Evolutionary conservation across 2,113 vertebrate species (phyloP), one percentile per base, ranked within the genome.

Genomic region (Pachyramphus minor): DNA sequence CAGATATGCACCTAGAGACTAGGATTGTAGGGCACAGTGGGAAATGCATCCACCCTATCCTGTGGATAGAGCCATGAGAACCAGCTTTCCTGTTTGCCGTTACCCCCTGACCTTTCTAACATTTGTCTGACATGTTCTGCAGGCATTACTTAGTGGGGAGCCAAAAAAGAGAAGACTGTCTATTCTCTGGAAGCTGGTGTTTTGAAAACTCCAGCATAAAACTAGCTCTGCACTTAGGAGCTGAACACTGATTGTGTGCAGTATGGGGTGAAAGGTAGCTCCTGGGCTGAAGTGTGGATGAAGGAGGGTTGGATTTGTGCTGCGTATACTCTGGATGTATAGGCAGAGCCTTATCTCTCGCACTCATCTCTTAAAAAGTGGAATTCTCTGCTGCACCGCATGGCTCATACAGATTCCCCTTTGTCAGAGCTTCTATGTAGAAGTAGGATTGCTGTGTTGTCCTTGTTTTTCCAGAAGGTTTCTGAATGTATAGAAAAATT

Each of bases 101-200:
- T 63, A 82, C 64, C 63, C 90, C 42, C 42, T 88, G 85, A 88
- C 84, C 82, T 93, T 80, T 79, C 35, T 72, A 94, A 72, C 31
- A 41, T 94, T 94, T 74, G 21, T 71, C 85, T 92, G 88, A 84
- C 75, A 45, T 86, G 30, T 90, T 96, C 91, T 91, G 59, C 74
- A 91, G 94, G 52, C 75, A 74, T 60, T 71, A n/a, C 72, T 73
- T 93, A 63, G 67, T 67, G 72, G 94, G 75, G 67, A 96, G 90
- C 39, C 92, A 83, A 91, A 69, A 85, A 25, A 71, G 58, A 95
- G 74, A 87, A 93, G 71, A 86, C 67, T 90, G 60, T 45, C 79
- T 67, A 91, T 91, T 94, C 87, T 85, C 59, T 63, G 67, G 79
- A 88, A 67, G 62, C 45, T 55, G 45, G 50, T 11, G 0, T 53